Percentiles rank a stretch among this genome's conserved stretches.
Evolutionary conservation across 2,888 invertebrate species (phyloP).

Genomic region (Elaeidobius kamerunicus): DNA sequence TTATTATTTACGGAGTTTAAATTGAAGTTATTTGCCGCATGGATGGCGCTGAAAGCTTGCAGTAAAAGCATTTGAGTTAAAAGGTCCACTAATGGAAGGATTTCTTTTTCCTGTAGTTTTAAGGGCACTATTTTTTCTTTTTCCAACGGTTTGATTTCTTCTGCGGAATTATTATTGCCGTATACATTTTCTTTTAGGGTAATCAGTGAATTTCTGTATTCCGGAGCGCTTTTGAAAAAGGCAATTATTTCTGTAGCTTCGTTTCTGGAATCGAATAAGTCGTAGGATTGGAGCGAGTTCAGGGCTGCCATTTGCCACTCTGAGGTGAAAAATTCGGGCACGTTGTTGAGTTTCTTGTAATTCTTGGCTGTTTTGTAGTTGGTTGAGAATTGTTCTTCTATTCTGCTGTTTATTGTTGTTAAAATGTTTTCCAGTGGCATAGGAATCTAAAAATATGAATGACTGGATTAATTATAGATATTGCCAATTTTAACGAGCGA

Average conservation of each 20-base stretch:
- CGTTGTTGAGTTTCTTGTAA: conserved; percentile 41
- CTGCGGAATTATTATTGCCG: conserved; percentile 33
- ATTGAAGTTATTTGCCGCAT: conserved; percentile 4
- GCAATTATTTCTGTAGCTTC: conserved; percentile 30
- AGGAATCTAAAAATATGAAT: conserved; percentile 24
- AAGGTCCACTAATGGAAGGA: conserved; percentile 40
- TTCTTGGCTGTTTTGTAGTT: conserved; percentile 43
- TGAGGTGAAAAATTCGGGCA: conserved; percentile 43
- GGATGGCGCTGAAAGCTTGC: conserved; percentile 4
- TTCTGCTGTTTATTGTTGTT: conserved; percentile 38
- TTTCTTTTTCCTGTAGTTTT: conserved; percentile 38
- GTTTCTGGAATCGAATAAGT: conserved; percentile 34
- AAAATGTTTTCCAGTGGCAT: conserved; percentile 34
- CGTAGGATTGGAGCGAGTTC: conserved; percentile 19
- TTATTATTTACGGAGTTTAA: conserved; percentile 25
- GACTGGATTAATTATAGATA: neutral
- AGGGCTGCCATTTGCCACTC: conserved; percentile 37
- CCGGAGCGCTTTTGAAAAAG: conserved; percentile 28
- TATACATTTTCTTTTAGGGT: conserved; percentile 36
- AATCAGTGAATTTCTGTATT: conserved; percentile 32
- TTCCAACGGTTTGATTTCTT: conserved; percentile 34
- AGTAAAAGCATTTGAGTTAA: conserved; percentile 34
- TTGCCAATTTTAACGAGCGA: conserved; percentile 14
- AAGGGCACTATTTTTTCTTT: conserved; percentile 2
- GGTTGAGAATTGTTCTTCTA: conserved; percentile 41